Evolutionary conservation across 1,140 invertebrate species (phyloP).

Genomic region (Heterodera carotae): DNA sequence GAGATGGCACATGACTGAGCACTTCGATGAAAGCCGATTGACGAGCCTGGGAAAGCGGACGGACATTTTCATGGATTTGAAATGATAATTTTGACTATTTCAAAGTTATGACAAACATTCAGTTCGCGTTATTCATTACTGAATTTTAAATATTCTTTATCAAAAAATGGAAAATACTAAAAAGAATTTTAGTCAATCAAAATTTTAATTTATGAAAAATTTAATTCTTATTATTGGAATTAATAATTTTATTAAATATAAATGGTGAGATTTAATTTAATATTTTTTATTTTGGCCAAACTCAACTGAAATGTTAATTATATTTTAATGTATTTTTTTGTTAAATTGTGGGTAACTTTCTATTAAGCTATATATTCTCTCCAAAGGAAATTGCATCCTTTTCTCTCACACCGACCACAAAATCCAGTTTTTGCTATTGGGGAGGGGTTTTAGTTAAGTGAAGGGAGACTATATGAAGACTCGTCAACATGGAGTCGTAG

Average conservation of each 20-base stretch:
- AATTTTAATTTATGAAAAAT: no score
- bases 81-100: not conserved
- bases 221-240: no score
- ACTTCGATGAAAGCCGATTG: constrained; percentile 23
- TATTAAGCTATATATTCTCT: not conserved
- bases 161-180: no score
- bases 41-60: constrained; percentile 5
- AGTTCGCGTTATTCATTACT: no score
- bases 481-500: constrained; percentile 8
- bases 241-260: no score
- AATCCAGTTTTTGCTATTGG: not conserved
- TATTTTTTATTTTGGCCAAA: no score
- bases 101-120: no score
- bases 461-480: not conserved
- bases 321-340: not conserved
- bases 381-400: not conserved
- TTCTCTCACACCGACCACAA: not conserved
- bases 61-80: no score
- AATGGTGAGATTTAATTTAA: no score
- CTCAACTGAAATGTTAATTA: no score
- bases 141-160: no score
- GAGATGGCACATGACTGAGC: constrained; percentile 21
- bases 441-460: not conserved
- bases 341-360: not conserved
- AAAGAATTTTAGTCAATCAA: no score